Percentiles rank a stretch among this genome's conserved stretches.
phyloP scores from a whole-genome alignment of 2,797 vertebrate species.

The Nannoperca obscura region DNA sequence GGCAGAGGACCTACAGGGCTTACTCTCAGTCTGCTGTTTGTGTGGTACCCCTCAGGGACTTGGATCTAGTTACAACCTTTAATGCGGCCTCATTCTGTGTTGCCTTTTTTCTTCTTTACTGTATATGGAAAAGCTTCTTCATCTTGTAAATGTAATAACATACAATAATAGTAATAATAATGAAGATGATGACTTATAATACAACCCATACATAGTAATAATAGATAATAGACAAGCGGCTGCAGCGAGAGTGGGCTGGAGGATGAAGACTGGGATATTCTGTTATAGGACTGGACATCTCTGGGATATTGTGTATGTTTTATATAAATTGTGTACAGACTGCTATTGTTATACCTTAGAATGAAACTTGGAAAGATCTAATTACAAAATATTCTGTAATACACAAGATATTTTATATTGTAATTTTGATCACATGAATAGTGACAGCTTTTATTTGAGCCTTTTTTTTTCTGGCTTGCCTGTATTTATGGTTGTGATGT shows the following conservation, averaged over 20 bases:
- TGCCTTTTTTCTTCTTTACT: conserved; percentile 83
- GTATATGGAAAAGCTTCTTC: conserved; percentile 80
- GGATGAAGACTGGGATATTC: conserved; percentile 71
- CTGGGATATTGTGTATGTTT: conserved; percentile 83
- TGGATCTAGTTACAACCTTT: conserved; percentile 77
- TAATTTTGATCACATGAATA: conserved; percentile 78
- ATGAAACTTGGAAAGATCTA: conserved; percentile 77
- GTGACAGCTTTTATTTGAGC: conserved; percentile 81
- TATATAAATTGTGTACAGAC: conserved; percentile 83
- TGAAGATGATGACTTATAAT: conserved; percentile 68
- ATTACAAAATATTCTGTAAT: conserved; percentile 83
- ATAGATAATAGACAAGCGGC: conserved; percentile 70
- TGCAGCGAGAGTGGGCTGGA: conserved; percentile 44
- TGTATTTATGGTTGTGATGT: conserved; percentile 81
- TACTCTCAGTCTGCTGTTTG: conserved; percentile 71
- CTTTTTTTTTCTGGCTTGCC: conserved; percentile 67
- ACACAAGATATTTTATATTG: conserved; percentile 85
- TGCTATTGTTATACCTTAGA: conserved; percentile 82
- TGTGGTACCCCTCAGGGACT: conserved; percentile 82
- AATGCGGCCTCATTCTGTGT: conserved; percentile 82
- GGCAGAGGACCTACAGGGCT: conserved; percentile 74
- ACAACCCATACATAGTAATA: conserved; percentile 72
- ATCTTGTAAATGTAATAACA: conserved; percentile 81
- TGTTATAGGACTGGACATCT: conserved; percentile 78
- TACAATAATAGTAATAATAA: conserved; percentile 80